Percentiles rank a stretch among this genome's conserved stretches.
Conservation (phyloP, 2,113 vertebrate genomes). For the Hepsetus odoe region DNA sequence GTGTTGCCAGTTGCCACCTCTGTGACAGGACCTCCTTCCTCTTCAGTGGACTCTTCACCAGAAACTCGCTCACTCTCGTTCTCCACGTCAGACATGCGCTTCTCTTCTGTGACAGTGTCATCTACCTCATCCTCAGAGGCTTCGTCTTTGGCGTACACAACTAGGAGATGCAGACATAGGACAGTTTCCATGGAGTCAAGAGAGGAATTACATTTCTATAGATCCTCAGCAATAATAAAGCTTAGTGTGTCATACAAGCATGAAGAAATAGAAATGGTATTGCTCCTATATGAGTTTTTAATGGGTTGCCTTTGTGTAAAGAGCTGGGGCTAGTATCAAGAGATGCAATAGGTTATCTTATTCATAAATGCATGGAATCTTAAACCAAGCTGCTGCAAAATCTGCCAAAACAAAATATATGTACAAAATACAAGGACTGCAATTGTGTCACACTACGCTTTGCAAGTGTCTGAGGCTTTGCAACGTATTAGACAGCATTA, state of each 20-base stretch:
- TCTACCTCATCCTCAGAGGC: slow-evolving; percentile 58
- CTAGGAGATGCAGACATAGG: slow-evolving; percentile 59
- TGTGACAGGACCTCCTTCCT: slow-evolving; percentile 61
- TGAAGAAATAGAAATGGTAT: not conserved
- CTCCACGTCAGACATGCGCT: slow-evolving; percentile 66
- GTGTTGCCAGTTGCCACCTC: slow-evolving; percentile 48
- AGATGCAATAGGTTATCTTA: not conserved
- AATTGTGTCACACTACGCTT: too few species aligned
- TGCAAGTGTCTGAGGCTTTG: too few species aligned
- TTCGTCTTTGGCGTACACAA: slow-evolving; percentile 63
- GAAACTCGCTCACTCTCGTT: slow-evolving; percentile 57
- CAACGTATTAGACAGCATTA: too few species aligned
- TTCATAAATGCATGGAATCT: not conserved
- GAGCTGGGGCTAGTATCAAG: not conserved
- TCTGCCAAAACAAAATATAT: not conserved
- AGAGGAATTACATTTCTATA: not conserved
- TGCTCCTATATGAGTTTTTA: not conserved
- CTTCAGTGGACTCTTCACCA: slow-evolving; percentile 68
- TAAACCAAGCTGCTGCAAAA: not conserved
- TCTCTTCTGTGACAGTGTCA: slow-evolving; percentile 54
- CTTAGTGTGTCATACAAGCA: not conserved
- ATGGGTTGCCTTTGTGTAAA: not conserved
- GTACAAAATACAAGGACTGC: too few species aligned
- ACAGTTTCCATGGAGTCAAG: not conserved
- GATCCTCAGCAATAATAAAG: not conserved